These are phyloP conservation scores for Drosophila stalkeri DNA, from an alignment of 2,888 invertebrate genomes.

Conservation along the genomic window DNA sequence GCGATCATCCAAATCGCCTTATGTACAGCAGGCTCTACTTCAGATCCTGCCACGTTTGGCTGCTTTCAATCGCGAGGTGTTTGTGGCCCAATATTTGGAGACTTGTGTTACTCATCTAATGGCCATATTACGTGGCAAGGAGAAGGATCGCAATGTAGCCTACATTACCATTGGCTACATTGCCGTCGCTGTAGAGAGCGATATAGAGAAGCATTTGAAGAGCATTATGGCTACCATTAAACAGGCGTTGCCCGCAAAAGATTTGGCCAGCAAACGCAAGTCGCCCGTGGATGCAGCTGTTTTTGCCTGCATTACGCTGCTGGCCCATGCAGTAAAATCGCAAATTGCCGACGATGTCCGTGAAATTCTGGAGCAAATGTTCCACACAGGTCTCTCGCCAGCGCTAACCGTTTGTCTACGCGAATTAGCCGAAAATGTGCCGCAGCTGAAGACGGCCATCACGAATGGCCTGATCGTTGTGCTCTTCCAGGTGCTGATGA, in stretches of 20 bases:
- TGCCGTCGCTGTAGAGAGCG: conserved; percentile 93
- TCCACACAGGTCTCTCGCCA: conserved; percentile 95
- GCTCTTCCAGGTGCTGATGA: conserved; percentile 95
- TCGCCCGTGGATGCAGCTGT: conserved; percentile 93
- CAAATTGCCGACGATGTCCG: conserved; percentile 91
- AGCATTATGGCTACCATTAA: conserved; percentile 94
- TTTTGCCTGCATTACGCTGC: conserved; percentile 96
- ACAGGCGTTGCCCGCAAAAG: conserved; percentile 91
- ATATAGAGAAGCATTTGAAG: conserved; percentile 92
- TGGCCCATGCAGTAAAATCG: conserved; percentile 94
- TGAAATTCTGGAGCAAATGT: conserved; percentile 95
- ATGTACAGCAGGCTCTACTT: conserved; percentile 94
- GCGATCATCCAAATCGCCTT: conserved; percentile 89
- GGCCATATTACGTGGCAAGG: conserved; percentile 90
- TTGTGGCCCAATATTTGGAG: conserved; percentile 90
- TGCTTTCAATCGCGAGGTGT: conserved; percentile 94
- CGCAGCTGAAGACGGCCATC: conserved; percentile 94
- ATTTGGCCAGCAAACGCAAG: conserved; percentile 91
- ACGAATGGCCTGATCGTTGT: conserved; percentile 96
- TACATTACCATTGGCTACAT: conserved; percentile 96
- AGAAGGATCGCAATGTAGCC: conserved; percentile 94
- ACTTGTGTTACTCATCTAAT: conserved; percentile 92
- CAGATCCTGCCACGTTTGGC: conserved; percentile 95
- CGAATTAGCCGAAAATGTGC: conserved; percentile 95
- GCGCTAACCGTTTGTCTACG: conserved; percentile 95